Base-by-base conservation (phyloP, 2,113 vertebrate genomes). In the Gymnarchus niloticus region DNA sequence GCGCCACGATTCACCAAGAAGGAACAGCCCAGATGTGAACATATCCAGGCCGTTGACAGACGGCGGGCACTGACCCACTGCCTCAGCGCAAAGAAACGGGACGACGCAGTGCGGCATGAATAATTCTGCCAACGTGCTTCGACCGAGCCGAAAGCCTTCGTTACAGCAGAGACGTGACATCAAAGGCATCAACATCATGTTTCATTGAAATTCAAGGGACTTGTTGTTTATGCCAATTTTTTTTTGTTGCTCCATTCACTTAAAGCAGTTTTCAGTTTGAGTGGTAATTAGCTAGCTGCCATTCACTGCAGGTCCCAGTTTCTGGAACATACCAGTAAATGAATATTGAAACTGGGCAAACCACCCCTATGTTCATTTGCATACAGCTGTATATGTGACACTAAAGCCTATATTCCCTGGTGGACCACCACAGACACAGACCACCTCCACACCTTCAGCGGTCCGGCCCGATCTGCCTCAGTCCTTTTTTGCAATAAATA, bases 311-410 rank as follows among this genome's bases (percentile, higher is more conserved):
- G 37, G 17, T 83, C 21, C 82, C 82, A 57, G 54, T 21, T 83
- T 83, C 41, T 83, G 37, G 37, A 83, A 83, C 41, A 83, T 57
- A 56, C 81, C 52, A 49, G 49, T 82, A 54, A 82, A 56, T 82
- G 49, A 56, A 82, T 82, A 82, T 82, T 52, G 51, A 59, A 83
- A 83, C 33, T 59, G 37, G 33, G 49, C 56, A 83, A 83, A 83
- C 82, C 82, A 23, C 25, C 56, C 54, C 59, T 41, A 46, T 54
- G 82, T 37, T 83, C 37, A 83, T 83, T 83, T 83, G 82, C 82
- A 83, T 83, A 57, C 82, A 83, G 82, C 82, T 83, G 82, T 83
- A 56, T 44, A 83, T 59, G 37, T 44, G 44, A 56, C 33, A 83
- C 52, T 57, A 28, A 83, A 59, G 82, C 17, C 82, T 54, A 37